Percentiles rank a stretch among this genome's conserved stretches.
Evolutionary conservation across 1,140 invertebrate genomes (phyloP).

Genomic region (honey bee (Apis mellifera)): Amel_HAv3.1 CM009932.2:6566501-6567000

Average conservation of each 20-base stretch:
- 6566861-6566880: neutral
- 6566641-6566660: neutral
- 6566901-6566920: constrained; percentile 11
- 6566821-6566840: constrained; percentile 82
- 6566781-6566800: constrained; percentile 91
- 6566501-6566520: too few species aligned
- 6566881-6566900: constrained; percentile 19
- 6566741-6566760: constrained; percentile 88
- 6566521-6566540: too few species aligned
- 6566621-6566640: neutral
- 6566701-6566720: constrained; percentile 93
- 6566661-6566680: constrained; percentile 92
- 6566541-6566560: too few species aligned
- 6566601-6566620: too few species aligned
- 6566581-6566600: too few species aligned
- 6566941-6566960: neutral
- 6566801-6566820: constrained; percentile 89
- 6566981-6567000: constrained; percentile 45
- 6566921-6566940: constrained; percentile 50
- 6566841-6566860: neutral
- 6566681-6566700: constrained; percentile 90
- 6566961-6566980: constrained; percentile 38
- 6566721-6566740: constrained; percentile 88
- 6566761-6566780: constrained; percentile 89
- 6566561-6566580: too few species aligned